Percentiles rank a stretch among this genome's conserved stretches.
These are phyloP conservation scores for Clarias laeviceps DNA, from an alignment of 2,797 vertebrate genomes.

Conservation along the genomic window DNA sequence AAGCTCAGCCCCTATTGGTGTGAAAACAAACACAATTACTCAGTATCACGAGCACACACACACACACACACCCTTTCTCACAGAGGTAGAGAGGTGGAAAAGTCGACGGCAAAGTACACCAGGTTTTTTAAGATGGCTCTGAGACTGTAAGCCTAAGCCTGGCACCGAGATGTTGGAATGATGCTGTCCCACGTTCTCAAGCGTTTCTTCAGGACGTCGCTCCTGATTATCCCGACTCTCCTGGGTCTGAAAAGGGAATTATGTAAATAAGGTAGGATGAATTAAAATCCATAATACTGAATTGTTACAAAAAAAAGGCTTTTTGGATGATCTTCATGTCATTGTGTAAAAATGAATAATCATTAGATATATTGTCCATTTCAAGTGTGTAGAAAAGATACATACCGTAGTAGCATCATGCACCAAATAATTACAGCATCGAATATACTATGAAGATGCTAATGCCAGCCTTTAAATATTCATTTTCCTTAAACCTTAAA, in stretches of 20 bases:
- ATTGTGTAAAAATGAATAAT: neutral
- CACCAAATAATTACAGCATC: neutral
- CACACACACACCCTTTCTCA: conserved; percentile 7
- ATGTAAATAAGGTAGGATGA: conserved; percentile 10
- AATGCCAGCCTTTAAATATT: neutral
- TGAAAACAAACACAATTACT: neutral
- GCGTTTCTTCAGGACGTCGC: neutral
- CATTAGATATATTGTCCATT: neutral
- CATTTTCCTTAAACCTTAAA: neutral
- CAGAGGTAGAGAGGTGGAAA: neutral
- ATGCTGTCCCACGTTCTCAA: neutral
- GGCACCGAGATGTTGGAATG: neutral
- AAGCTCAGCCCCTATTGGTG: conserved; percentile 16
- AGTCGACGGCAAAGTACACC: neutral
- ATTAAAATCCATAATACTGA: neutral
- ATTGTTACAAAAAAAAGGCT: neutral
- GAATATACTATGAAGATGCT: neutral
- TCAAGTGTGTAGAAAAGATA: neutral
- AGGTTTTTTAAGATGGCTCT: neutral
- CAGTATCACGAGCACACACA: neutral
- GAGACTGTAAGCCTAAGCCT: neutral
- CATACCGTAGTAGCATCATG: too few species aligned
- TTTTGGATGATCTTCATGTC: neutral
- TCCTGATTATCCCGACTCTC: neutral
- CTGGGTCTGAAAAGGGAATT: neutral